Base-by-base conservation (phyloP, 2,797 vertebrate genomes). In the Sebastes iracundus region DNA sequence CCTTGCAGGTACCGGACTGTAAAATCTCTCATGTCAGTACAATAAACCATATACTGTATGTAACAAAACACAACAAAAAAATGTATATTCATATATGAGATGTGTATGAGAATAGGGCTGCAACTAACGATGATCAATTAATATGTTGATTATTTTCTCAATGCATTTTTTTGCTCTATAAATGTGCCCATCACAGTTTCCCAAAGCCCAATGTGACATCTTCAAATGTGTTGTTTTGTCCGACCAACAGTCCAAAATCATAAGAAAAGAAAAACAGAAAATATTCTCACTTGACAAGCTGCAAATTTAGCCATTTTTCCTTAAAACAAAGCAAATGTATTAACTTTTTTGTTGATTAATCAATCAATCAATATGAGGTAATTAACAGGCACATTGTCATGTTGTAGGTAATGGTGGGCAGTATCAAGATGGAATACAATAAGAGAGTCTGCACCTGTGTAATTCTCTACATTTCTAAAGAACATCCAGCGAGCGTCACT, bases 381-480 rank as follows among this genome's bases (percentile, higher is more conserved):
- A 46, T 38, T 5, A 52, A 30, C 5, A 49, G 32, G 22, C 3
- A 22, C 10, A 68, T 67, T 4, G n/a, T 25, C n/a, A 56, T 8
- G 2, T 14, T 38, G 16, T 25, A 11, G 9, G 7, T 53, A 32
- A 58, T 38, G 22, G 46, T 55, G 3, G 14, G 5, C 23, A 52
- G 22, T 49, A 22, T 5, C 28, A 46, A 4, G 1, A 22, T 22
- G 13, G 22, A 18, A 6, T 32, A 22, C 38, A 66, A 61, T 25
- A 27, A 20, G n/a, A 56, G 27, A 72, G 63, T 12, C 25, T 49
- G 42, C 71, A 52, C 53, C 13, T 62, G 33, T 61, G 27, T 63
- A 38, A 73, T 62, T 66, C 14, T 69, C 82, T 71, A 59, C 76
- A 64, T 56, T 71, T 82, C 28, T 42, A 35, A 71, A 22, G 6